Evolutionary conservation across 1,140 invertebrate species (phyloP).

Genomic region (Aphaenogaster rudis): DNA sequence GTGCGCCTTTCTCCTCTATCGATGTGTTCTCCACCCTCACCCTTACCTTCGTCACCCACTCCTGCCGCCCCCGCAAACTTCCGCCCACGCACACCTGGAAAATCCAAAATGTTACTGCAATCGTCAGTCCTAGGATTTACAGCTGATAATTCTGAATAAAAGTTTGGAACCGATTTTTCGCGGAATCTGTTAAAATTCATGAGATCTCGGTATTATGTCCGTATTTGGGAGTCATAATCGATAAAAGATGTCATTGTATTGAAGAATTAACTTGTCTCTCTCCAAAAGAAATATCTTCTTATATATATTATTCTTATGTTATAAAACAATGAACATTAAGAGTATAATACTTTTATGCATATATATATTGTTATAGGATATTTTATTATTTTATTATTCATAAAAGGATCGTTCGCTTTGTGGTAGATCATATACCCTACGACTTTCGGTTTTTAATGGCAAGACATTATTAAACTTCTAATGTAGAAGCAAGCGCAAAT

Average conservation of each 20-base stretch:
- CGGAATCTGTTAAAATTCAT: conserved; percentile 8
- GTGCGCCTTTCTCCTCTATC: conserved; percentile 55
- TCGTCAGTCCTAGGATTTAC: conserved; percentile 12
- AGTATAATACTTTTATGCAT: background rate
- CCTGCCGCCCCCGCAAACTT: background rate
- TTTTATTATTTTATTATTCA: background rate
- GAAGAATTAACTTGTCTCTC: background rate
- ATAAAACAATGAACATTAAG: background rate
- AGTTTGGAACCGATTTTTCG: background rate
- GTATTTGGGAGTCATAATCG: background rate
- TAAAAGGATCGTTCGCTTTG: background rate
- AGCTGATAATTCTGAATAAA: background rate
- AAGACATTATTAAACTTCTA: conserved; percentile 7
- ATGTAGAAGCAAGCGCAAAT: background rate
- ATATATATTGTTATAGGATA: background rate
- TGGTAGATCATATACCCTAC: background rate
- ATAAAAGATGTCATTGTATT: background rate
- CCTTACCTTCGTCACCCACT: background rate
- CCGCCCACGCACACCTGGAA: conserved; percentile 42
- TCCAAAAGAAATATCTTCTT: background rate
- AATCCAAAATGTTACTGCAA: conserved; percentile 37
- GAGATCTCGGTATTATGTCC: background rate
- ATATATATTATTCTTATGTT: background rate
- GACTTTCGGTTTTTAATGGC: background rate
- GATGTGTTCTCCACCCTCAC: conserved; percentile 22